A percentile compares a stretch with the other conserved stretches of the same genome.
Conservation (phyloP, 2,888 invertebrate species). For the Flexamia atlantica region DNA sequence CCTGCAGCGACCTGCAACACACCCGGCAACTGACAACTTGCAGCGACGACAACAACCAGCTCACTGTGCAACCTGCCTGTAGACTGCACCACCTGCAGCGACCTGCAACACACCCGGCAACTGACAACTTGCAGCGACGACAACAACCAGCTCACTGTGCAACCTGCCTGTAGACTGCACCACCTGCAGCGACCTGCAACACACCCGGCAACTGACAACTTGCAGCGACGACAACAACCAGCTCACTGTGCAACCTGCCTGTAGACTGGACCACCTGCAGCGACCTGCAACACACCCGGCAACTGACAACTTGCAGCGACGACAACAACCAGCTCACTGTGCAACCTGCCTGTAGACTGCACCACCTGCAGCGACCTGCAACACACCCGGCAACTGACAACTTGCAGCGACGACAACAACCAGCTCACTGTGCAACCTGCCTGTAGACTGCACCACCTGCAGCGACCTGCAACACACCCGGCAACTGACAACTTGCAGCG, state of each 20-base stretch:
- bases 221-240: conserved; percentile 85
- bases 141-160: conserved; percentile 85
- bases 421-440: conserved; percentile 76
- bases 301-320: no score
- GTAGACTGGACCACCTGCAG: conserved; percentile 86
- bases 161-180: conserved; percentile 82
- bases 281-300: conserved; percentile 77
- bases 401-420: conserved; percentile 86
- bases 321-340: conserved; percentile 85
- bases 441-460: conserved; percentile 87
- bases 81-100: conserved; percentile 87
- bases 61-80: conserved; percentile 79
- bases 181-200: conserved; percentile 86
- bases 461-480: conserved; percentile 79
- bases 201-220: conserved; percentile 81
- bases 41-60: conserved; percentile 82
- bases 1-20: conserved; percentile 84
- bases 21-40: conserved; percentile 84
- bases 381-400: conserved; percentile 80
- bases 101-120: conserved; percentile 76
- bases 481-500: no score
- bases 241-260: conserved; percentile 79
- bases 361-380: conserved; percentile 87
- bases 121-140: no score
- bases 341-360: conserved; percentile 81